These are phyloP conservation scores for Agriopis leucophaearia DNA, from an alignment of 2,888 invertebrate species.

Conservation along the genomic window DNA sequence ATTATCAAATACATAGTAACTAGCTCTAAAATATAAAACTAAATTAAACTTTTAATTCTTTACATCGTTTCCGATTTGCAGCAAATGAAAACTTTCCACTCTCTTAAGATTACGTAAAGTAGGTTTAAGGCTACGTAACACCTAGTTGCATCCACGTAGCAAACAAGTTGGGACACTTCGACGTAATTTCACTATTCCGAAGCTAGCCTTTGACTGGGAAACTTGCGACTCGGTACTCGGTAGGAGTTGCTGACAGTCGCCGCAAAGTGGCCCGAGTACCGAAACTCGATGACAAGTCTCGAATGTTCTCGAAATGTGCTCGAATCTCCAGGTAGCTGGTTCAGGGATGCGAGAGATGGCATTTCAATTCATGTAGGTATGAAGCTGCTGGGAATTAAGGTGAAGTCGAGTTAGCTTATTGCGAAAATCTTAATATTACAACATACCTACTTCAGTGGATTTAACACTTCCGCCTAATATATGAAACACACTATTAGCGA, in stretches of 20 bases:
- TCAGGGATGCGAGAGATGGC: slow-evolving; percentile 17
- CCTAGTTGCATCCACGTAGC: slow-evolving; percentile 20
- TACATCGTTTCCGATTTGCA: neutral
- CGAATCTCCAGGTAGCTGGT: slow-evolving; percentile 18
- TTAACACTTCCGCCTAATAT: no score
- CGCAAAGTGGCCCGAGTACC: slow-evolving; percentile 36
- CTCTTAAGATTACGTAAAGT: neutral
- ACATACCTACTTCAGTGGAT: no score
- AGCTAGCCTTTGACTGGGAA: slow-evolving; percentile 41
- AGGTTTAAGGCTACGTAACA: neutral
- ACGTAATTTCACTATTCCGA: slow-evolving; percentile 28
- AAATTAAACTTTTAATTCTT: no score
- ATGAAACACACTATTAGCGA: no score
- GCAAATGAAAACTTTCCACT: neutral
- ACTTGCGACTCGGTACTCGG: slow-evolving; percentile 44
- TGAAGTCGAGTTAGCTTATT: no score
- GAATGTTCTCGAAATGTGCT: slow-evolving; percentile 21
- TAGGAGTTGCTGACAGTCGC: slow-evolving; percentile 44
- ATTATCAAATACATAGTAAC: no score
- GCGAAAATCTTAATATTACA: no score
- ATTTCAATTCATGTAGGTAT: slow-evolving; percentile 21
- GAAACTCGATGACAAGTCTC: slow-evolving; percentile 22
- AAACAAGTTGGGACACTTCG: slow-evolving; percentile 28
- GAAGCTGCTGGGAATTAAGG: neutral
- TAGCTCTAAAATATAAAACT: no score